A percentile compares a stretch with the other conserved stretches of the same genome.
These are phyloP conservation scores for Idris sp. DNA, from an alignment of 1,140 invertebrate species.

Conservation along the genomic window DNA sequence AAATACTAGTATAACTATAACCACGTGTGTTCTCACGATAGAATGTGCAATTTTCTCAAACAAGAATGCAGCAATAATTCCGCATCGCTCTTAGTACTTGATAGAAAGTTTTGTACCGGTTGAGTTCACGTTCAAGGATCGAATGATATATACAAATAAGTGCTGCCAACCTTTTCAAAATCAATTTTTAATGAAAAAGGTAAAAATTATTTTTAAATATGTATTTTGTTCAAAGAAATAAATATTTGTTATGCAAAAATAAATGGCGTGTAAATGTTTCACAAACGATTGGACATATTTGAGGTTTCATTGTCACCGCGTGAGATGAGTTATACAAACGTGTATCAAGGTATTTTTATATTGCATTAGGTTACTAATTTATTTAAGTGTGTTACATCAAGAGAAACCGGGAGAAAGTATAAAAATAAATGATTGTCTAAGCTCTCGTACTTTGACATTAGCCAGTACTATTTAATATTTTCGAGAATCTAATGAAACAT, in stretches of 20 bases:
- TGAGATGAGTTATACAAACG: constrained; percentile 28
- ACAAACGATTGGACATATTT: constrained; percentile 12
- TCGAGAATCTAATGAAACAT: too few species aligned
- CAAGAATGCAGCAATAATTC: constrained; percentile 57
- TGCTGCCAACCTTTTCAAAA: constrained; percentile 1
- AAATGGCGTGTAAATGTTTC: constrained; percentile 1
- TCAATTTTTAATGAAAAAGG: background rate
- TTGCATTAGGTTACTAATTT: constrained; percentile 49
- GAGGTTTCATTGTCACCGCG: constrained; percentile 19
- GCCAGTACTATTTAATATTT: too few species aligned
- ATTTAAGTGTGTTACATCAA: constrained; percentile 62
- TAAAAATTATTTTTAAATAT: too few species aligned
- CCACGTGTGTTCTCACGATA: constrained; percentile 44
- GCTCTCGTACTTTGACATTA: constrained; percentile 44
- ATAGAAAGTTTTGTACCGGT: constrained; percentile 61
- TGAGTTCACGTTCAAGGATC: constrained; percentile 62
- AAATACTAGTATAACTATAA: constrained; percentile 26
- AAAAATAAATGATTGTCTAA: constrained; percentile 50
- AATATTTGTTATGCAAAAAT: too few species aligned
- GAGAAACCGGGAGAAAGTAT: constrained; percentile 62
- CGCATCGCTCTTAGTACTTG: constrained; percentile 41
- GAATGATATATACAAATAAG: constrained; percentile 27
- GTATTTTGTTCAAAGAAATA: too few species aligned
- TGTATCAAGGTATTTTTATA: constrained; percentile 37
- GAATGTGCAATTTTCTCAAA: constrained; percentile 61